Conservation (phyloP, 2,113 vertebrate genomes). For the Cyphomyrus discorhynchus region DNA sequence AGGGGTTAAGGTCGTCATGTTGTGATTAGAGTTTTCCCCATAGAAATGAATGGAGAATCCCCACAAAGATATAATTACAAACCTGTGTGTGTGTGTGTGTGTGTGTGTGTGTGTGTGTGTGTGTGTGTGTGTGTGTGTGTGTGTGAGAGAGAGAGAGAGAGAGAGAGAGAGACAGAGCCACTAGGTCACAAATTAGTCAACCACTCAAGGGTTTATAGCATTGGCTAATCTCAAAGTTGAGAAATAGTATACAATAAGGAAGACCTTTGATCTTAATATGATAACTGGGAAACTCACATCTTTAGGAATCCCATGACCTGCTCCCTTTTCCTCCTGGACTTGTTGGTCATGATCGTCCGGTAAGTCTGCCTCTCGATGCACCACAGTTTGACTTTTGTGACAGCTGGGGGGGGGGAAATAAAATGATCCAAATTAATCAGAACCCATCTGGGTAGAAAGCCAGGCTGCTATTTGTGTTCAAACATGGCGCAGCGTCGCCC, state of each 20-base stretch:
- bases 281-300: slow-evolving; percentile 46
- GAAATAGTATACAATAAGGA: background rate
- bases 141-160: background rate
- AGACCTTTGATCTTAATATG: background rate
- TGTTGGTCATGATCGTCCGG: slow-evolving; percentile 65
- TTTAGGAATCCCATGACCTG: slow-evolving; percentile 64
- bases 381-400: slow-evolving; percentile 60
- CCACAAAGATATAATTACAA: too few relatives aligned
- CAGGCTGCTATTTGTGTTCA: background rate
- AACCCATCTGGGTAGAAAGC: background rate
- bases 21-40: too few relatives aligned
- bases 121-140: background rate
- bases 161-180: too few relatives aligned
- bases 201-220: background rate
- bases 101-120: background rate
- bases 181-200: background rate
- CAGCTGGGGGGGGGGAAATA: slow-evolving; percentile 40
- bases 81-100: background rate
- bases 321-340: slow-evolving; percentile 60
- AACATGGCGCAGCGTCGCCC: background rate
- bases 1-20: too few relatives aligned
- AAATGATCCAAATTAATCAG: background rate
- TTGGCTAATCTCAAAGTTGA: background rate
- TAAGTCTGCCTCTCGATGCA: slow-evolving; percentile 67
- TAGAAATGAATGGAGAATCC: too few relatives aligned